These are phyloP conservation scores for Pangasius mekongensis DNA, from an alignment of 2,797 vertebrate species.

Conservation along the genomic window DNA sequence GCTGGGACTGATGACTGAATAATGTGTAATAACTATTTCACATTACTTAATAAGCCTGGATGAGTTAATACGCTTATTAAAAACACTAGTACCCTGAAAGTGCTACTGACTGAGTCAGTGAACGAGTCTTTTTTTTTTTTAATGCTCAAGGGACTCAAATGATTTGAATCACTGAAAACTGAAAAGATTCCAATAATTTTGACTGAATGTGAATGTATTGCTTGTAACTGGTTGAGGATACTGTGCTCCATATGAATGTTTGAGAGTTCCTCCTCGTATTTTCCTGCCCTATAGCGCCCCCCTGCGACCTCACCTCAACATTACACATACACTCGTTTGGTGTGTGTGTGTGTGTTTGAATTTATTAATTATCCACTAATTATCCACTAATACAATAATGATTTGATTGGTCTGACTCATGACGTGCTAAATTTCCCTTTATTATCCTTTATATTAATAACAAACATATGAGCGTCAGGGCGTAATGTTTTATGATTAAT, in stretches of 20 bases:
- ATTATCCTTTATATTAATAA: not conserved
- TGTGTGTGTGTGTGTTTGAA: not conserved
- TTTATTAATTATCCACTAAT: not conserved
- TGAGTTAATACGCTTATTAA: not conserved
- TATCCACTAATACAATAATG: not conserved
- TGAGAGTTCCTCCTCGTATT: not conserved
- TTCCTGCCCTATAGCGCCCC: constrained; percentile 12
- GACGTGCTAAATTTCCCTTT: not conserved
- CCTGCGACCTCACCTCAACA: not conserved
- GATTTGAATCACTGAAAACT: not conserved
- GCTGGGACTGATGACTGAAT: not conserved
- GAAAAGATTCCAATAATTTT: not conserved
- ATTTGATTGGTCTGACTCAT: not conserved
- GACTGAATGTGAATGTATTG: not conserved
- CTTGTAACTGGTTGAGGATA: not conserved
- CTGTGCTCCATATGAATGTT: not conserved
- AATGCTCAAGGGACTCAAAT: not conserved
- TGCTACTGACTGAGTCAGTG: not conserved
- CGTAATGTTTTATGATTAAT: not conserved
- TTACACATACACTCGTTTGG: not conserved
- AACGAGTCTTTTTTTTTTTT: too few relatives aligned
- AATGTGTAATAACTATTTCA: not conserved
- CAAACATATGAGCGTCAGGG: not conserved
- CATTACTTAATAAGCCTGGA: not conserved
- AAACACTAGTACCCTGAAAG: not conserved